Evolutionary conservation across 2,888 invertebrate genomes (phyloP), one percentile per base, ranked within the genome.

Genomic region (Apotomis turbidana): DNA sequence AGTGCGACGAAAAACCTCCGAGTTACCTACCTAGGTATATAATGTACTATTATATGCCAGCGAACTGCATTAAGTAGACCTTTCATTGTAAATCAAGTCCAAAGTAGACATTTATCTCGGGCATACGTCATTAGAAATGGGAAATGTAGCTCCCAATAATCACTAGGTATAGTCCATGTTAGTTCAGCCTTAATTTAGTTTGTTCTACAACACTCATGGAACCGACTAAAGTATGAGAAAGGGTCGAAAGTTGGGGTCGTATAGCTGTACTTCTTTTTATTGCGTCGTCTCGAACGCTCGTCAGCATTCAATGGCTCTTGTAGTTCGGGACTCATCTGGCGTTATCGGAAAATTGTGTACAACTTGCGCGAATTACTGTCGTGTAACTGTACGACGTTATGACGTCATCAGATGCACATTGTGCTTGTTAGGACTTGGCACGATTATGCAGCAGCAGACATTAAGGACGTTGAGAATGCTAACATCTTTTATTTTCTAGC

Each of bases 321-420:
- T 60, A 67, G 54, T 71, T 61, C 51, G 51, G 57, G 61, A 52
- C 71, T 71, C 67, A 67, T 67, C 71, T 67, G 71, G 71, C 71
- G 27, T 61, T 71, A 71, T 71, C 71, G 67, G 71, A 52, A 62
- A 71, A 62, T 62, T 67, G 61, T 44, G 57, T 41, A 51, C 67
- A 62, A 67, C 55, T 60, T 71, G 52, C 9, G 59, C 10, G 38
- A 13, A 10, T 12, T 49, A 27, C 13, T 13, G 52, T 52, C 41
- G 52, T 52, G 38, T 63, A 52, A 13, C 13, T 8, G 15, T 63
- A 52, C 9, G 41, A 41, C 5, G 57, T 38, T 49, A 49, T 49
- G 15, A 61, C 46, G 60, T 61, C 46, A 4, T 46, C 27, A 46
- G 15, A 15, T 46, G 46, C 46, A 49, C 27, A 27, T 61, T 61